phyloP scores from a whole-genome alignment of 2,888 invertebrate species.

The Mythimna loreyi region DNA sequence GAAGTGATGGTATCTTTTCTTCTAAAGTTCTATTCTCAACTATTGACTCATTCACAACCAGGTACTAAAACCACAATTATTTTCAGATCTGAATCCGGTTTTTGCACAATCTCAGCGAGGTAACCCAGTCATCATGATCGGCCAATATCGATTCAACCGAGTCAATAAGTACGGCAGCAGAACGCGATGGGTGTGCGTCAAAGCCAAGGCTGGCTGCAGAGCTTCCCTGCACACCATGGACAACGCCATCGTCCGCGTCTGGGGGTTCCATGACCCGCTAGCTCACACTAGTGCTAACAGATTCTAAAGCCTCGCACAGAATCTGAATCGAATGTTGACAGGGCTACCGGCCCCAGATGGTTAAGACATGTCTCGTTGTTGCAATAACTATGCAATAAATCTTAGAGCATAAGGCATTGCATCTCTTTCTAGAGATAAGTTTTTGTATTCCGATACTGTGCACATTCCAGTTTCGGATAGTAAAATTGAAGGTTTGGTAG shows the following conservation, averaged over 20 bases:
- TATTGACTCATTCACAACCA: neutral
- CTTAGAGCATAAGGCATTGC: constrained; percentile 40
- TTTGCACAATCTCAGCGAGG: constrained; percentile 88
- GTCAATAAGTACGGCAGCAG: constrained; percentile 87
- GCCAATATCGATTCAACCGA: constrained; percentile 87
- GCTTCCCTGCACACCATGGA: constrained; percentile 87
- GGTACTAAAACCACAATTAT: constrained; percentile 62
- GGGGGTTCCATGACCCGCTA: constrained; percentile 86
- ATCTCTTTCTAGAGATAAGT: constrained; percentile 30
- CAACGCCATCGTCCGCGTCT: constrained; percentile 87
- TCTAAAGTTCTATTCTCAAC: neutral
- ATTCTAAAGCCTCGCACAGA: constrained; percentile 68
- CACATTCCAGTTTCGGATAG: constrained; percentile 52
- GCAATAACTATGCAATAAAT: constrained; percentile 58
- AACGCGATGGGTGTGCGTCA: constrained; percentile 87
- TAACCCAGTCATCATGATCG: constrained; percentile 88
- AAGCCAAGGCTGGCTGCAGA: constrained; percentile 87
- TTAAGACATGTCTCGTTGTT: constrained; percentile 47
- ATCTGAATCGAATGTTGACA: neutral
- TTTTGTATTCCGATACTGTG: constrained; percentile 27
- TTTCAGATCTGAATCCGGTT: constrained; percentile 87
- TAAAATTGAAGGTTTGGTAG: constrained; percentile 5
- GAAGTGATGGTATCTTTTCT: neutral
- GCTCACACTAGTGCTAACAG: constrained; percentile 87
- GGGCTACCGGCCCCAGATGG: neutral